phyloP scores from a whole-genome alignment of 2,113 vertebrate genomes.

The Todiramphus saurophagus region DNA sequence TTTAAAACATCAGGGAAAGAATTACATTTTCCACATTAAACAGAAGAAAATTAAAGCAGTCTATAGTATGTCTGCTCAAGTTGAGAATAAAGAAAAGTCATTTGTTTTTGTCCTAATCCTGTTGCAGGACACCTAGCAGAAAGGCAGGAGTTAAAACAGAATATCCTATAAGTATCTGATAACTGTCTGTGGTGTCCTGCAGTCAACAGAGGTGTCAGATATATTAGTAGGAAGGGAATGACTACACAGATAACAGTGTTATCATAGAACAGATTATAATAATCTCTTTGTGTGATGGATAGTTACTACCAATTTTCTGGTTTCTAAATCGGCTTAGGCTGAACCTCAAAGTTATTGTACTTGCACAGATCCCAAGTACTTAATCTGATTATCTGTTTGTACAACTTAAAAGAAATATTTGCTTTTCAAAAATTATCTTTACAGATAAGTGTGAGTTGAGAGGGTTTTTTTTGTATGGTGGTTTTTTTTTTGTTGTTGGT shows the following conservation, averaged over 20 bases:
- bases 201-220: neutral
- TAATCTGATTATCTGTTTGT: neutral
- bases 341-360: neutral
- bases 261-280: neutral
- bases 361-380: neutral
- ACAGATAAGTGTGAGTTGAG: rapidly evolving
- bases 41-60: neutral
- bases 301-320: neutral
- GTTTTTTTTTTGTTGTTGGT: too few species aligned
- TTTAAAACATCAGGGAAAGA: neutral
- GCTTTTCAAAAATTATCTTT: neutral
- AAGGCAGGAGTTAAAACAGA: neutral
- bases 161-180: neutral
- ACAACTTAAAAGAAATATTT: neutral
- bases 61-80: neutral
- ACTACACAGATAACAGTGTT: neutral
- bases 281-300: neutral
- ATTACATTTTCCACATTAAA: neutral
- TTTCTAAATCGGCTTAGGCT: neutral
- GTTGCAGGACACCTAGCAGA: neutral
- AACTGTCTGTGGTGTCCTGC: neutral
- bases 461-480: neutral
- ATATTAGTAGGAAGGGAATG: neutral
- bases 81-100: neutral
- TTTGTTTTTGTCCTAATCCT: neutral